Evolutionary conservation across 2,797 vertebrate genomes (phyloP).

Genomic region (Betta splendens): DNA sequence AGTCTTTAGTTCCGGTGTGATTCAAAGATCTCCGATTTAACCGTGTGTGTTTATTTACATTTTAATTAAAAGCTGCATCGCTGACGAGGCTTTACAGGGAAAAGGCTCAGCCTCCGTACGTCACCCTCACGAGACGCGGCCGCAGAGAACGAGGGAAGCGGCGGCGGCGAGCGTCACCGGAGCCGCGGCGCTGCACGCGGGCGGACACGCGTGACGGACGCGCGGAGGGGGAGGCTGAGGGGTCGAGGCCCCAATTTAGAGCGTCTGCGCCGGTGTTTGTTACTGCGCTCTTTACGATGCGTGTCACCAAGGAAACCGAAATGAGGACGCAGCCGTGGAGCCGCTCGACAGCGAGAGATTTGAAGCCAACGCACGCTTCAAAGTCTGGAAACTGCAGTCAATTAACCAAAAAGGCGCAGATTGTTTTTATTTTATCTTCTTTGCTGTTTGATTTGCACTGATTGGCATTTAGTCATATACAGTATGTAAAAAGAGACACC

Average conservation of each 20-base stretch:
- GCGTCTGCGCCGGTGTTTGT: background rate
- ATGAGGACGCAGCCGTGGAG: conserved; percentile 5
- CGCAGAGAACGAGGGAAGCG: too few species aligned
- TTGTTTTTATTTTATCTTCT: background rate
- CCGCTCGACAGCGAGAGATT: background rate
- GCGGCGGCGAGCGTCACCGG: too few species aligned
- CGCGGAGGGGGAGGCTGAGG: background rate
- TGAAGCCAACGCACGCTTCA: background rate
- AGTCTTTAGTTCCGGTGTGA: conserved; percentile 30
- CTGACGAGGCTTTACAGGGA: background rate
- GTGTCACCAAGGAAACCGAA: conserved; percentile 37
- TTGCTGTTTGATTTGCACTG: background rate
- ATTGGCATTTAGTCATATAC: background rate
- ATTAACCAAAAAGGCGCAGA: conserved; percentile 22
- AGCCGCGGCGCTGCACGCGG: too few species aligned
- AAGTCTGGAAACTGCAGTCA: background rate
- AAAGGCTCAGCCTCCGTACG: conserved; percentile 14
- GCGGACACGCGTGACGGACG: background rate
- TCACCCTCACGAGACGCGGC: too few species aligned
- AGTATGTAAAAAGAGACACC: conserved; percentile 18
- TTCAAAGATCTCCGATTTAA: conserved; percentile 19
- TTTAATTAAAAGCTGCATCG: conserved; percentile 1
- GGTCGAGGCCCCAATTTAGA: conserved; percentile 11
- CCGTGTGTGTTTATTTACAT: conserved; percentile 22
- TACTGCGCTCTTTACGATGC: conserved; percentile 14